phyloP scores from a whole-genome alignment of 1,140 invertebrate species.

The Drosophila kurseongensis region DNA sequence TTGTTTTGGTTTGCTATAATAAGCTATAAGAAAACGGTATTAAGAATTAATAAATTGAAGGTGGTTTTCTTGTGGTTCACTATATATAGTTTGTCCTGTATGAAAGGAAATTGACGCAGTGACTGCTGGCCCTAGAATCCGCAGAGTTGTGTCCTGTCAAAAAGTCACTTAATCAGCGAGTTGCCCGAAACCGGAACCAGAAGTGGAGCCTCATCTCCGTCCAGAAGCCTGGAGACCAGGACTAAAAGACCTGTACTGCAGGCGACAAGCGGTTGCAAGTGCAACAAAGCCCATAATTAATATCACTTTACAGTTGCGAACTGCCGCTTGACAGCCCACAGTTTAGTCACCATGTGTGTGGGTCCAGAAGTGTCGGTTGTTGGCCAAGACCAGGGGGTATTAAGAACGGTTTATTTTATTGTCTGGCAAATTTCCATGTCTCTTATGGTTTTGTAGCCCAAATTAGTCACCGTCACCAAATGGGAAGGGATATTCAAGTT shows the following conservation, averaged over 20 bases:
- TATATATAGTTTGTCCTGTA: slow-evolving; percentile 7
- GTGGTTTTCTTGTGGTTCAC: background rate
- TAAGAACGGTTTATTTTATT: slow-evolving; percentile 50
- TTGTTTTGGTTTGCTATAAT: too few relatives aligned
- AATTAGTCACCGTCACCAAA: slow-evolving; percentile 29
- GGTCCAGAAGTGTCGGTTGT: slow-evolving; percentile 5
- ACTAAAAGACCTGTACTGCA: background rate
- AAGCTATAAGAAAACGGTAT: background rate
- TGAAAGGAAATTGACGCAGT: background rate
- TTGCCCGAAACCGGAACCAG: background rate
- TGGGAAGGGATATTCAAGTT: background rate
- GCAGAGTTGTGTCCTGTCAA: slow-evolving; percentile 43
- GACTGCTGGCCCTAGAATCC: slow-evolving; percentile 18
- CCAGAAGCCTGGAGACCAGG: background rate
- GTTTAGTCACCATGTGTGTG: slow-evolving; percentile 32
- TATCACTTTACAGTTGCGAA: slow-evolving; percentile 64
- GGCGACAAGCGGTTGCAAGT: slow-evolving; percentile 23
- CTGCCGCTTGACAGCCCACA: slow-evolving; percentile 30
- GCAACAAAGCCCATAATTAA: slow-evolving; percentile 71
- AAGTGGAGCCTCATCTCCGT: slow-evolving; percentile 1
- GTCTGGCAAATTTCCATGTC: slow-evolving; percentile 19
- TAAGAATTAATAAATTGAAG: background rate
- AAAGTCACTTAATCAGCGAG: slow-evolving; percentile 60
- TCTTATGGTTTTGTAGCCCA: background rate
- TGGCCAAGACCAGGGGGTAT: slow-evolving; percentile 19